Evolutionary conservation across 2,113 vertebrate species (phyloP).

Genomic region (Rhombomys opimus): DNA sequence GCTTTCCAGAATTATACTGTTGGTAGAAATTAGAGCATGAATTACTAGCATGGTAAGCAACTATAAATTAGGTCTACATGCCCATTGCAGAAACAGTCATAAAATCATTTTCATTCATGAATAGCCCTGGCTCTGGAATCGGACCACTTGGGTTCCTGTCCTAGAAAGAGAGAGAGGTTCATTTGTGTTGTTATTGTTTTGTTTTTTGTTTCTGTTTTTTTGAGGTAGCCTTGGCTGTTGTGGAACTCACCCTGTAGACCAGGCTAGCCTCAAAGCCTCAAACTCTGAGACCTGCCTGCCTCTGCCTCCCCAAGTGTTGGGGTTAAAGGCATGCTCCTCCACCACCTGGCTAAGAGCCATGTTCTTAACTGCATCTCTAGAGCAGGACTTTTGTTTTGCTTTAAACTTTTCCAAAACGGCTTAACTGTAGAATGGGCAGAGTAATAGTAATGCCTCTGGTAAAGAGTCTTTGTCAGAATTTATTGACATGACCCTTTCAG

Average conservation of each 20-base stretch:
- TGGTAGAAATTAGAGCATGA: background rate
- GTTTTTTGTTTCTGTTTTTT: background rate
- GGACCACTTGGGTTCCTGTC: background rate
- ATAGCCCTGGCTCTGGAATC: background rate
- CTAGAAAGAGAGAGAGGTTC: background rate
- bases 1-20: background rate
- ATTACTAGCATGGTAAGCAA: background rate
- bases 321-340: background rate
- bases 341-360: background rate
- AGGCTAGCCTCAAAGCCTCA: background rate
- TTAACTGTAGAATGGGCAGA: background rate
- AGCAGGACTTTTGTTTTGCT: background rate
- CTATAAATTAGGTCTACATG: background rate
- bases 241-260: background rate
- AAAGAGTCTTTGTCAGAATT: background rate
- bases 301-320: background rate
- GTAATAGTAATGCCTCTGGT: background rate
- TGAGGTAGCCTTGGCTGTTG: background rate
- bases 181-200: background rate
- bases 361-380: background rate
- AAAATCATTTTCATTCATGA: constrained; percentile 18
- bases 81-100: background rate
- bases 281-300: background rate
- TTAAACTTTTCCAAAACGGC: background rate
- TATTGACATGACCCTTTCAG: background rate